Conservation (phyloP, 92 coral and sea anemone genomes). For the Parazoanthus swiftii region DNA sequence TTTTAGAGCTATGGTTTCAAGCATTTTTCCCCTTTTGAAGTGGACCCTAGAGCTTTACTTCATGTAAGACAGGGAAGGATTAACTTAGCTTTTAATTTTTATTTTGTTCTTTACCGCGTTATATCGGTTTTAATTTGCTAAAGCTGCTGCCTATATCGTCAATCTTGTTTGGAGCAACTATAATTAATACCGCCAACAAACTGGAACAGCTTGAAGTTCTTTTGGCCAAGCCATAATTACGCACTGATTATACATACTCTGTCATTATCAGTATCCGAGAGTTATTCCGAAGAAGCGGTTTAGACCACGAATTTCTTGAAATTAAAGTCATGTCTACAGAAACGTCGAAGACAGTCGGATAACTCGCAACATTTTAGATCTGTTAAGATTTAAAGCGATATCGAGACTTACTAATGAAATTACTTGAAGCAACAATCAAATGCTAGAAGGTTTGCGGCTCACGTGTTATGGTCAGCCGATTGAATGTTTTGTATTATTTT, state of each 20-base stretch:
- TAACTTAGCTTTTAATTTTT: background rate
- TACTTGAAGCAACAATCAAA: conserved; percentile 3
- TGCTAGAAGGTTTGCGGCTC: conserved; percentile 10
- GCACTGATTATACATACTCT: background rate
- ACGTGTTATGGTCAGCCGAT: conserved; percentile 27
- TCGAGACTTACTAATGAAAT: conserved; percentile 4
- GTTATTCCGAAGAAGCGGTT: background rate
- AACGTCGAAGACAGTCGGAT: background rate
- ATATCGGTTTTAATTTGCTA: background rate
- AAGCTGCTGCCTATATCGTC: background rate
- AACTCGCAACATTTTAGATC: background rate
- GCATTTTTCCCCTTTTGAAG: background rate
- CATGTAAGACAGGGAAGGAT: background rate
- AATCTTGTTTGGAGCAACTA: background rate
- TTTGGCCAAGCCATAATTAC: background rate
- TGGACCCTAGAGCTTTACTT: background rate
- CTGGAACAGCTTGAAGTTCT: background rate
- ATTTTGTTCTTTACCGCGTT: background rate
- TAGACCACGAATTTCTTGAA: background rate
- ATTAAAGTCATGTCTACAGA: background rate
- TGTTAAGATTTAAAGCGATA: background rate
- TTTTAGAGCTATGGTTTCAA: background rate
- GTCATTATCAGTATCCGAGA: background rate
- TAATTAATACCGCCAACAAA: background rate
- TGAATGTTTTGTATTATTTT: conserved; percentile 15